A percentile compares a stretch with the other conserved stretches of the same genome.
Evolutionary conservation across 2,888 invertebrate genomes (phyloP).

Genomic region (Ophion ventricosus): DNA sequence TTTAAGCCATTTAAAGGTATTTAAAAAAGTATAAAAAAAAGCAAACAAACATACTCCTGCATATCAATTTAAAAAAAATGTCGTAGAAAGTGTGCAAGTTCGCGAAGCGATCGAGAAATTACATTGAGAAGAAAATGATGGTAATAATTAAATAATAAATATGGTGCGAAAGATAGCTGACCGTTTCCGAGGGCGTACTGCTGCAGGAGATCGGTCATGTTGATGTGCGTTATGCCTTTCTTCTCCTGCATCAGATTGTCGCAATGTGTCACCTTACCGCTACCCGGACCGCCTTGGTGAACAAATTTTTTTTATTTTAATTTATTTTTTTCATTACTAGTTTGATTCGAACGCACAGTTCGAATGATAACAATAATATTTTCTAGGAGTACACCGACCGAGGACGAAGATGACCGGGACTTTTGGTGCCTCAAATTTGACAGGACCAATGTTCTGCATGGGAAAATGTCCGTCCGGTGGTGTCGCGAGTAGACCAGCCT

Average conservation of each 20-base stretch:
- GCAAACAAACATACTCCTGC: too few relatives aligned
- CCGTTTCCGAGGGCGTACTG: constrained; percentile 95
- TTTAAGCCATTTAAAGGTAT: too few relatives aligned
- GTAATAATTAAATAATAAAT: constrained; percentile 28
- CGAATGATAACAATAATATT: too few relatives aligned
- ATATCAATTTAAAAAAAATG: too few relatives aligned
- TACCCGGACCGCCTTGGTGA: constrained; percentile 95
- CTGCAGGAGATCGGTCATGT: constrained; percentile 95
- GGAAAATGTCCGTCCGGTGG: constrained; percentile 90
- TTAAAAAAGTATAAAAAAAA: too few relatives aligned
- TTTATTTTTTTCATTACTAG: not conserved
- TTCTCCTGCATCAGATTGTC: constrained; percentile 95
- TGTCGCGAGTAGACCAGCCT: constrained; percentile 84
- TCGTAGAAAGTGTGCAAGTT: too few relatives aligned
- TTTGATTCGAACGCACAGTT: not conserved
- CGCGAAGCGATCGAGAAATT: constrained; percentile 84
- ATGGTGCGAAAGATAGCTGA: constrained; percentile 80
- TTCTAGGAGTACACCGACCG: constrained; percentile 85
- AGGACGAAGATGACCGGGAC: constrained; percentile 95
- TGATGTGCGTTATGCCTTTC: constrained; percentile 93
- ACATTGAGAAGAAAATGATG: constrained; percentile 10
- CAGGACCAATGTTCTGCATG: constrained; percentile 91
- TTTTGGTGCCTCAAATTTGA: constrained; percentile 93
- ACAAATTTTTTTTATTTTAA: constrained; percentile 22
- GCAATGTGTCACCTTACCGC: constrained; percentile 99